These are phyloP conservation scores for Rhingia rostrata DNA, from an alignment of 2,888 invertebrate species.

Conservation along the genomic window DNA sequence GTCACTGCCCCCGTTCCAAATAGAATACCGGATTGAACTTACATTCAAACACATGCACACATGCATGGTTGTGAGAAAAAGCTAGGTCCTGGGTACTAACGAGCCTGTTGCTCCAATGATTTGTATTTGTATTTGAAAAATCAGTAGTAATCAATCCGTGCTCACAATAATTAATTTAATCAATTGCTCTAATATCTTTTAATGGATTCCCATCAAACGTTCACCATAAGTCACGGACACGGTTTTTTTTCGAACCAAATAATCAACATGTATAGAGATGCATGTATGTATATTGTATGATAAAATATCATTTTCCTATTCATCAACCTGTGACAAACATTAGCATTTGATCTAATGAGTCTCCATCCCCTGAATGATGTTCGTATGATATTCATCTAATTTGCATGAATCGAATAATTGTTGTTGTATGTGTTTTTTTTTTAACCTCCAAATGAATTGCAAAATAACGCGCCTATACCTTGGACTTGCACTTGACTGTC, in stretches of 20 bases:
- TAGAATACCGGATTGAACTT: too few relatives aligned
- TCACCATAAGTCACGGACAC: slow-evolving; percentile 5
- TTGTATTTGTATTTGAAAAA: too few relatives aligned
- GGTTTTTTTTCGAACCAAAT: neutral
- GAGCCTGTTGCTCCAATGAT: too few relatives aligned
- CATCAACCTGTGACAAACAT: slow-evolving; percentile 45
- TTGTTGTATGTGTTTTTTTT: neutral
- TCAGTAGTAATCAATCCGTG: neutral
- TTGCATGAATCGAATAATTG: slow-evolving; percentile 62
- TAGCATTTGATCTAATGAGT: slow-evolving; percentile 30
- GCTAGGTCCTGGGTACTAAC: too few relatives aligned
- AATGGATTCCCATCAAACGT: neutral
- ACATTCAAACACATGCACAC: too few relatives aligned
- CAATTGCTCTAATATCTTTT: neutral
- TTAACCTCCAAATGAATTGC: slow-evolving; percentile 52
- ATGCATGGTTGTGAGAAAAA: too few relatives aligned
- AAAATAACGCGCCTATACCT: slow-evolving; percentile 58
- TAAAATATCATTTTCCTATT: slow-evolving; percentile 12
- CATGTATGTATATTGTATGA: too few relatives aligned
- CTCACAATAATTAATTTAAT: neutral
- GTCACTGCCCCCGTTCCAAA: too few relatives aligned
- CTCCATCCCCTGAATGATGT: slow-evolving; percentile 29
- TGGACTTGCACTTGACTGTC: slow-evolving; percentile 70
- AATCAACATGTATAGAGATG: neutral
- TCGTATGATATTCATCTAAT: slow-evolving; percentile 69